Conservation (phyloP, 2,113 vertebrate species). For the Corvus hawaiiensis region DNA sequence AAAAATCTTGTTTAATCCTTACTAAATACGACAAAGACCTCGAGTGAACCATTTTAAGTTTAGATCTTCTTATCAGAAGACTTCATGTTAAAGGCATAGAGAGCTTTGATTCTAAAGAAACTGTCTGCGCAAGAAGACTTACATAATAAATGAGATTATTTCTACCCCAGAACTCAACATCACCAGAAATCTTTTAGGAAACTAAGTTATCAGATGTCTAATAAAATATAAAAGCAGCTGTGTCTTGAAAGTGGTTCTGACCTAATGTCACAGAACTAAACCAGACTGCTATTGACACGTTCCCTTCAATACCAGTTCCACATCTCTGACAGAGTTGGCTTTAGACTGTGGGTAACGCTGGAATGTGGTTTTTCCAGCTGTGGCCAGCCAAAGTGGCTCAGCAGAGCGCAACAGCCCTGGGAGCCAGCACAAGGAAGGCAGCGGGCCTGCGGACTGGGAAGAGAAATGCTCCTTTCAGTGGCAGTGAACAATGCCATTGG, state of each 20-base stretch:
- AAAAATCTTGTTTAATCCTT: constrained; percentile 6
- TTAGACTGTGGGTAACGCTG: background rate
- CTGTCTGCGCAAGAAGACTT: background rate
- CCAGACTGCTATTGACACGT: background rate
- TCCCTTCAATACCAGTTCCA: background rate
- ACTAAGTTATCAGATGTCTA: background rate
- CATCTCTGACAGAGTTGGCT: background rate
- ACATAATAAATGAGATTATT: background rate
- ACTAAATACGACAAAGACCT: background rate
- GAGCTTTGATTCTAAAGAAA: background rate
- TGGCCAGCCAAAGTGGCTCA: background rate
- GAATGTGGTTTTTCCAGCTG: background rate
- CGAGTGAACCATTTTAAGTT: background rate
- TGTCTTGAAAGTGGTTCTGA: background rate
- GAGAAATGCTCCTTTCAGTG: background rate
- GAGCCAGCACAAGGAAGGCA: background rate
- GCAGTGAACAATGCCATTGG: background rate
- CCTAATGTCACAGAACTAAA: background rate
- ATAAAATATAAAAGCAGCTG: background rate
- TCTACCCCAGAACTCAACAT: background rate
- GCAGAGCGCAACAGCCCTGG: accelerated
- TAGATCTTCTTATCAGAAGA: background rate
- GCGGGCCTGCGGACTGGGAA: accelerated
- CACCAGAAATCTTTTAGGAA: background rate
- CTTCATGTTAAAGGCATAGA: background rate